Conservation (phyloP, 2,797 vertebrate genomes). For the Sylvia borin region DNA sequence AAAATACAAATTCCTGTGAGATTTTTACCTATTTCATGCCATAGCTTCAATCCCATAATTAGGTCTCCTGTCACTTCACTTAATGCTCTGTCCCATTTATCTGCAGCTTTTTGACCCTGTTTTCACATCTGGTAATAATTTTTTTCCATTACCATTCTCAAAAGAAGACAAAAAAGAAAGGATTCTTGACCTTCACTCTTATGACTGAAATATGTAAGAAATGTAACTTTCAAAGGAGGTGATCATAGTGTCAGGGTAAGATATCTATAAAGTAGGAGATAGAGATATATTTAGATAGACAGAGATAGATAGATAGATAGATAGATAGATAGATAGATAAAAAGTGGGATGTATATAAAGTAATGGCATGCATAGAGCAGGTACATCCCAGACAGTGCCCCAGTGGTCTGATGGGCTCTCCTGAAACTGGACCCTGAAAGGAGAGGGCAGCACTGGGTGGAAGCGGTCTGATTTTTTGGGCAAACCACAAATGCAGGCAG, state of each 20-base stretch:
- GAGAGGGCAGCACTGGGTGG: not conserved
- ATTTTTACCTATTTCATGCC: slow-evolving; percentile 39
- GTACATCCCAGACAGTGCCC: accelerated
- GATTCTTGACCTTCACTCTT: slow-evolving; percentile 37
- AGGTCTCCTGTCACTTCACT: slow-evolving; percentile 44
- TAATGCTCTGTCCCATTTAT: slow-evolving; percentile 31
- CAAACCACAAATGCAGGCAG: not conserved
- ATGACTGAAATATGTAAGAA: not conserved
- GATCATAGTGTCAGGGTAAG: not conserved
- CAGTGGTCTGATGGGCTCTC: accelerated
- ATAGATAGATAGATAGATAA: not conserved
- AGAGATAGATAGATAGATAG: not conserved
- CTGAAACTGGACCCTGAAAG: not conserved
- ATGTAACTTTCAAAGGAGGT: not conserved
- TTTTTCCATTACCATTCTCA: not conserved
- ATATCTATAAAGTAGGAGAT: not conserved
- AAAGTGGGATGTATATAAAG: not conserved
- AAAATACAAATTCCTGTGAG: slow-evolving; percentile 36
- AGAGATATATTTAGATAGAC: not conserved
- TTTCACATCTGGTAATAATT: slow-evolving; percentile 13
- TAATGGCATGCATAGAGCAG: not conserved
- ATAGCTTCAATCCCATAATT: slow-evolving; percentile 49
- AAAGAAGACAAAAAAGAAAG: not conserved
- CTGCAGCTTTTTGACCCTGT: slow-evolving; percentile 32
- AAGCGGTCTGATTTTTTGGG: not conserved